phyloP scores from a whole-genome alignment of 2,113 vertebrate species.

The Gavialis gangeticus region DNA sequence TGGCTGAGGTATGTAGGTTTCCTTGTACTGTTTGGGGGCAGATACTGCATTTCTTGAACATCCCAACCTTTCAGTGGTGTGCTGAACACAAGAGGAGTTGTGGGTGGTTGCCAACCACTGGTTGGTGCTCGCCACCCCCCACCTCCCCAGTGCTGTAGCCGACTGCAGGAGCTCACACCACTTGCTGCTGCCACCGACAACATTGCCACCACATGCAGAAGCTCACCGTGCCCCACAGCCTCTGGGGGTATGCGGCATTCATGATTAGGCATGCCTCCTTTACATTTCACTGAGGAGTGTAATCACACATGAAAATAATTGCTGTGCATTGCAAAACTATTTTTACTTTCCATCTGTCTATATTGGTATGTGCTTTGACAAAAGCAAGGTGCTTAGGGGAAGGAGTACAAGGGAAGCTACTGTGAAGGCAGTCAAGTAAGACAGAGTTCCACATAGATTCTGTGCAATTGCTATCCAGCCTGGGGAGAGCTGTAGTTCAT shows the following conservation, averaged over 20 bases:
- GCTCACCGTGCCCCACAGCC: too few relatives aligned
- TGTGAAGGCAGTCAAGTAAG: not conserved
- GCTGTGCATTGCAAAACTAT: not conserved
- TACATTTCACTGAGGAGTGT: not conserved
- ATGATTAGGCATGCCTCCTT: not conserved
- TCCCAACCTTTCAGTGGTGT: not conserved
- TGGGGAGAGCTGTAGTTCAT: not conserved
- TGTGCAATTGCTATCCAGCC: accelerated
- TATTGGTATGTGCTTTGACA: not conserved
- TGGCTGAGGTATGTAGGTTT: not conserved
- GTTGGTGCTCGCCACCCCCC: too few relatives aligned
- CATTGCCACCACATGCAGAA: too few relatives aligned
- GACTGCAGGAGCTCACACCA: too few relatives aligned
- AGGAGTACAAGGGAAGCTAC: not conserved
- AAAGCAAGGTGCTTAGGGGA: not conserved
- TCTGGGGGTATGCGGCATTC: not conserved
- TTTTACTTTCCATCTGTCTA: not conserved
- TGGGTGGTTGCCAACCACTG: too few relatives aligned
- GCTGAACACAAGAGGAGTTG: not conserved
- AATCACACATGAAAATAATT: not conserved
- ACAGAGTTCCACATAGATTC: not conserved
- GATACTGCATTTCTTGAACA: not conserved
- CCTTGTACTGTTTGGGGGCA: not conserved
- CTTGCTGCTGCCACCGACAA: too few relatives aligned
- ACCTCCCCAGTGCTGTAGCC: too few relatives aligned